These are phyloP conservation scores for Macaria notata DNA, from an alignment of 2,888 invertebrate species.

Conservation along the genomic window DNA sequence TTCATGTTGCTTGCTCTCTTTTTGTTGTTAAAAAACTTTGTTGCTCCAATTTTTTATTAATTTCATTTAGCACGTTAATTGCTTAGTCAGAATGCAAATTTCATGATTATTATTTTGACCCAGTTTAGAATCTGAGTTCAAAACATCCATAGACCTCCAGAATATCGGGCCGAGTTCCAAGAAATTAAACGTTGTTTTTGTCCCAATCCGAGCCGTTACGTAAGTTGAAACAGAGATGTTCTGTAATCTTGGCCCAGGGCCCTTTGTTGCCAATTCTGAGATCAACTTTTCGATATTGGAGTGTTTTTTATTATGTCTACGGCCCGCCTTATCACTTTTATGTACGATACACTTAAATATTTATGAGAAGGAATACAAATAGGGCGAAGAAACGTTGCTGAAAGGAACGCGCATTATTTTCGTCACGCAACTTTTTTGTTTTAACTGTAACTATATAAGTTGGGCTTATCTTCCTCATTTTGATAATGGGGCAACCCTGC, in stretches of 20 bases:
- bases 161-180: conserved; percentile 29
- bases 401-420: conserved; percentile 8
- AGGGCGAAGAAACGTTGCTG: conserved; percentile 9
- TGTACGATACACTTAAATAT: conserved; percentile 21
- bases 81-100: no score
- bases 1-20: not conserved
- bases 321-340: conserved; percentile 29
- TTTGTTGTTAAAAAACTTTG: no score
- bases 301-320: conserved; percentile 31
- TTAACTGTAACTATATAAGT: not conserved
- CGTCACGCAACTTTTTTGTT: conserved; percentile 16
- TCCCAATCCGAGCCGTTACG: conserved; percentile 33
- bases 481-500: conserved; percentile 11
- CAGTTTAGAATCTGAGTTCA: not conserved
- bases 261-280: conserved; percentile 30
- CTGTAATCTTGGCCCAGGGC: conserved; percentile 27
- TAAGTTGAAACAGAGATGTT: conserved; percentile 33
- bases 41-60: no score
- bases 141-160: conserved; percentile 8
- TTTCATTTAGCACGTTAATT: no score
- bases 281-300: conserved; percentile 34
- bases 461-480: conserved; percentile 15
- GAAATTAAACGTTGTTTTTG: conserved; percentile 43
- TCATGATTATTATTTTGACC: conserved; percentile 1
- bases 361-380: conserved; percentile 12